These are phyloP conservation scores for Plutomurus gul DNA, from an alignment of 1,140 invertebrate genomes.

Conservation along the genomic window DNA sequence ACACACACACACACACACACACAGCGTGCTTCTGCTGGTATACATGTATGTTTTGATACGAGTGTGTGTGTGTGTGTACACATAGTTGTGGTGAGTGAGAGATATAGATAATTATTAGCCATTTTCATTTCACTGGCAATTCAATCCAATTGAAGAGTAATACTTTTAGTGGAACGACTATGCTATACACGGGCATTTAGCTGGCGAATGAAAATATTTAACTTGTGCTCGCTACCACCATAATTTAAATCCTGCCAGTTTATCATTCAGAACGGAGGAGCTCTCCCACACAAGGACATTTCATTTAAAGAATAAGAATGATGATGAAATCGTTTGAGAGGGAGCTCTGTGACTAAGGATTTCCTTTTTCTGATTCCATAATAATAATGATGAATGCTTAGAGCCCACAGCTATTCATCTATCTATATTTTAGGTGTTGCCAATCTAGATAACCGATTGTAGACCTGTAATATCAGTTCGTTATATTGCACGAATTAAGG, in stretches of 20 bases:
- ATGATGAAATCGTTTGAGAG: not conserved
- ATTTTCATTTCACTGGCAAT: not conserved
- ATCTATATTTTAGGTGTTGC: slow-evolving; percentile 13
- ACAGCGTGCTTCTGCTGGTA: too few species aligned
- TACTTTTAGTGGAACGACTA: too few species aligned
- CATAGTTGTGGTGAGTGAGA: not conserved
- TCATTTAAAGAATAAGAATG: not conserved
- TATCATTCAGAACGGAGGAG: too few species aligned
- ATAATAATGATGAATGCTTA: not conserved
- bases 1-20: not conserved
- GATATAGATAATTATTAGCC: not conserved
- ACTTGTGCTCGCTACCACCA: too few species aligned
- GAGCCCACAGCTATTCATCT: not conserved
- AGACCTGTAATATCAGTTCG: not conserved
- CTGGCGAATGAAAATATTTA: too few species aligned
- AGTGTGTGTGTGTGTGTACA: not conserved
- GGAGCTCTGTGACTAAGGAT: slow-evolving; percentile 15
- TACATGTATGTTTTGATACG: not conserved
- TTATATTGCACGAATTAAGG: slow-evolving; percentile 4
- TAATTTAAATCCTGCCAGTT: too few species aligned
- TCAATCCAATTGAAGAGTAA: slow-evolving; percentile 1
- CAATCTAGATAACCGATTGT: slow-evolving; percentile 20
- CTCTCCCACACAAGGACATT: slow-evolving; percentile 29
- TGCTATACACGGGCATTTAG: too few species aligned
- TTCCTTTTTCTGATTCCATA: slow-evolving; percentile 4